A percentile compares a stretch with the other conserved stretches of the same genome.
These are phyloP conservation scores for Opisthograptis luteolata DNA, from an alignment of 2,888 invertebrate genomes.

Conservation along the genomic window DNA sequence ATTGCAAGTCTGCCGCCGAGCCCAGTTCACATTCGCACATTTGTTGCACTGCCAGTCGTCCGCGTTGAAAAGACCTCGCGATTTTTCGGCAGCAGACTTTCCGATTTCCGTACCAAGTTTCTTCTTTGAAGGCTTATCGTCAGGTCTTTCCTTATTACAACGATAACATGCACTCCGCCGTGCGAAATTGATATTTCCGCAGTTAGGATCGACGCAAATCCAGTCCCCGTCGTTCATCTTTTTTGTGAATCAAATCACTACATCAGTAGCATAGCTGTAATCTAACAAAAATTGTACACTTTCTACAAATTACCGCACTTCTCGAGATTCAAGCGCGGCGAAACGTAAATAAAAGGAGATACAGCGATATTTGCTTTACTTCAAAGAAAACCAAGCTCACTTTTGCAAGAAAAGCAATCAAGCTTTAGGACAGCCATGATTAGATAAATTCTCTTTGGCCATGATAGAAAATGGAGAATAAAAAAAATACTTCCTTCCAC, in stretches of 20 bases:
- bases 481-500: conserved; percentile 44
- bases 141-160: conserved; percentile 90
- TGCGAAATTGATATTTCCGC: conserved; percentile 98
- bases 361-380: conserved; percentile 59
- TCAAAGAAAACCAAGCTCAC: conserved; percentile 79
- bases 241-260: conserved; percentile 37
- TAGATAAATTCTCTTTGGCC: too few relatives aligned
- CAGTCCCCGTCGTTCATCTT: conserved; percentile 86
- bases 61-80: conserved; percentile 96
- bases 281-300: conserved; percentile 31
- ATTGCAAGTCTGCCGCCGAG: conserved; percentile 97
- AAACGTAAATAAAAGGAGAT: conserved; percentile 72
- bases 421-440: conserved; percentile 67
- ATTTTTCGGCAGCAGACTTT: conserved; percentile 98
- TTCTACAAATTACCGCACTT: conserved; percentile 44
- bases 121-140: conserved; percentile 84
- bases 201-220: conserved; percentile 88
- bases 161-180: conserved; percentile 95
- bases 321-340: conserved; percentile 39
- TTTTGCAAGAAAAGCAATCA: conserved; percentile 78
- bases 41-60: conserved; percentile 99
- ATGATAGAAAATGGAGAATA: conserved; percentile 64
- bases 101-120: conserved; percentile 98
- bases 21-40: conserved; percentile 99
- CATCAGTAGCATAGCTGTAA: conserved; percentile 46